phyloP scores from a whole-genome alignment of 1,140 invertebrate genomes.

The Protaetia brevitarsis region DNA sequence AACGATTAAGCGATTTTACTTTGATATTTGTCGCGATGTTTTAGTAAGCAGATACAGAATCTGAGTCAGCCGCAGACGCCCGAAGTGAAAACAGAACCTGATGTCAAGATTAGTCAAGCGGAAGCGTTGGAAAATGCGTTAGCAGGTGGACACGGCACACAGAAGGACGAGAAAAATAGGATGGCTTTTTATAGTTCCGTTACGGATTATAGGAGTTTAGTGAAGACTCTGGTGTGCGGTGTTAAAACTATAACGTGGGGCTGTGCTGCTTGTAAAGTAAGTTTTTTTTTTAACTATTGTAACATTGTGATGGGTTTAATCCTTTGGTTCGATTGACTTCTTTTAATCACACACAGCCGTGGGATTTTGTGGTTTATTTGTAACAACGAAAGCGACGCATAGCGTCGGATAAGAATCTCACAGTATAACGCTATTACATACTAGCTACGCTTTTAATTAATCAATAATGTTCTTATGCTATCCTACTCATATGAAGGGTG shows the following conservation, averaged over 20 bases:
- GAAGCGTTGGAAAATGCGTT: slow-evolving; percentile 38
- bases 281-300: too few relatives aligned
- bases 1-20: neutral
- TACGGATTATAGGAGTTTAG: slow-evolving; percentile 85
- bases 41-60: slow-evolving; percentile 27
- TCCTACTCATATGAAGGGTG: too few relatives aligned
- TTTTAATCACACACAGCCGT: too few relatives aligned
- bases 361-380: too few relatives aligned
- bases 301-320: too few relatives aligned
- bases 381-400: too few relatives aligned
- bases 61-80: neutral
- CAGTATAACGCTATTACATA: too few relatives aligned
- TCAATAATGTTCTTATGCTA: too few relatives aligned
- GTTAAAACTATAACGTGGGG: slow-evolving; percentile 97
- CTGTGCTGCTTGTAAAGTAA: slow-evolving; percentile 77
- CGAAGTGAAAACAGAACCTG: slow-evolving; percentile 37
- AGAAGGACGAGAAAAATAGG: slow-evolving; percentile 61
- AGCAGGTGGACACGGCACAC: slow-evolving; percentile 20
- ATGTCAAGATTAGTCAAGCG: slow-evolving; percentile 41
- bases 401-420: too few relatives aligned
- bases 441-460: too few relatives aligned
- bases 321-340: too few relatives aligned
- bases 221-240: slow-evolving; percentile 93
- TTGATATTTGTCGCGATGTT: slow-evolving; percentile 6
- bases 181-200: slow-evolving; percentile 76